Conservation (phyloP, 2,888 invertebrate species). For the Caenorhabditis auriculariae region DNA sequence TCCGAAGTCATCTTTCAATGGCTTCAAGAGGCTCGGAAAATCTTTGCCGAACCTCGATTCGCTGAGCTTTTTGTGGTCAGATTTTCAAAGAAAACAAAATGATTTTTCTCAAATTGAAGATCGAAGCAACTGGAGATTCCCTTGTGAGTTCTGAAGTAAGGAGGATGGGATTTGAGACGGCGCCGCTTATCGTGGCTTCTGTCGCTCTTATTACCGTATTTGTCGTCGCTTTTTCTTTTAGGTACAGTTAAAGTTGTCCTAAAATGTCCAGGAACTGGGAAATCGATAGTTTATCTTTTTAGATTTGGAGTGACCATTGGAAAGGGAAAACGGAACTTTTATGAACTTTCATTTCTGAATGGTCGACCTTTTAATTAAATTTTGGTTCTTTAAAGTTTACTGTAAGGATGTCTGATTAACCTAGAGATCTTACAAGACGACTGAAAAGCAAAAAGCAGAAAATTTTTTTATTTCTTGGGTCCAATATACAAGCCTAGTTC, state of each 20-base stretch:
- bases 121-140: constrained; percentile 57
- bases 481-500: too few relatives aligned
- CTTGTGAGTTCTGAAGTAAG: constrained; percentile 55
- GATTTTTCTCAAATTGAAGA: constrained; percentile 24
- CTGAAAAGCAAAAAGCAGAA: background rate
- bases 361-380: too few relatives aligned
- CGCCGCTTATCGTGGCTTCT: constrained; percentile 51
- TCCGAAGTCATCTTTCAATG: constrained; percentile 42
- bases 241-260: background rate
- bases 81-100: background rate
- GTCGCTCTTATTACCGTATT: constrained; percentile 56
- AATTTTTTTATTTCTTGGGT: too few relatives aligned
- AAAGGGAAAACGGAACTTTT: too few relatives aligned
- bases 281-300: too few relatives aligned
- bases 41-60: constrained; percentile 44
- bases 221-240: constrained; percentile 33
- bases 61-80: constrained; percentile 11
- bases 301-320: too few relatives aligned
- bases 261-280: too few relatives aligned
- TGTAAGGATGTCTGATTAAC: too few relatives aligned
- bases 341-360: too few relatives aligned
- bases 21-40: constrained; percentile 42
- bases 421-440: too few relatives aligned
- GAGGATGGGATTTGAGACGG: constrained; percentile 58
- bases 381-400: too few relatives aligned